phyloP scores from a whole-genome alignment of 2,113 vertebrate genomes.

The Lycaon pictus region DNA sequence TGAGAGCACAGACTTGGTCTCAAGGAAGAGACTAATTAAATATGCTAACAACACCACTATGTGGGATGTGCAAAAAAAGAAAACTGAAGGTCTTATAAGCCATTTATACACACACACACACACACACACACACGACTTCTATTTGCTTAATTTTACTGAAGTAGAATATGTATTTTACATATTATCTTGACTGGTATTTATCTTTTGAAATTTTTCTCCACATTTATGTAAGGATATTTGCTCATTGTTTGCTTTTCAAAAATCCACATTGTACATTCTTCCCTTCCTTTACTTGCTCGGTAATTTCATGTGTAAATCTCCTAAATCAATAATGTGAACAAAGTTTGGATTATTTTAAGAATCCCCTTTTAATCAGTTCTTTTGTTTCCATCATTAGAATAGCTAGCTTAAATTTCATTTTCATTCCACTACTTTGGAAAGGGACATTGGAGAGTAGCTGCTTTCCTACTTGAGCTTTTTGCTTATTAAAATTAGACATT shows the following conservation, averaged over 20 bases:
- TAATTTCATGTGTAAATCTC: background rate
- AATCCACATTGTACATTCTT: background rate
- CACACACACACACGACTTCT: rapidly evolving
- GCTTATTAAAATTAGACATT: slow-evolving; percentile 51
- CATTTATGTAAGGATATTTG: background rate
- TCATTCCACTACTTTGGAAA: background rate
- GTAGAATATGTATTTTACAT: background rate
- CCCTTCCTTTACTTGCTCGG: background rate
- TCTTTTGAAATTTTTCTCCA: background rate
- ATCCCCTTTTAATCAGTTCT: background rate
- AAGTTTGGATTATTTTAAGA: slow-evolving; percentile 1
- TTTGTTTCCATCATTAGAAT: background rate
- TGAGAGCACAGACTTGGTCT: background rate
- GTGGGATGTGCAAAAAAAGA: background rate
- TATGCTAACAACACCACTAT: too few relatives aligned
- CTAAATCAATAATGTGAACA: background rate
- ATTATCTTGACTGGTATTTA: background rate
- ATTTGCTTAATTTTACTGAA: background rate
- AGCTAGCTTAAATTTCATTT: background rate
- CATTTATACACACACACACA: background rate
- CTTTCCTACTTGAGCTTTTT: slow-evolving; percentile 54
- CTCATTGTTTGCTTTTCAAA: background rate
- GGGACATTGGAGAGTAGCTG: background rate
- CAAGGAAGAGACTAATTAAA: background rate
- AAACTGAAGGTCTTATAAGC: background rate